phyloP scores from a whole-genome alignment of 2,888 invertebrate genomes.

The Sphinx pinastri region DNA sequence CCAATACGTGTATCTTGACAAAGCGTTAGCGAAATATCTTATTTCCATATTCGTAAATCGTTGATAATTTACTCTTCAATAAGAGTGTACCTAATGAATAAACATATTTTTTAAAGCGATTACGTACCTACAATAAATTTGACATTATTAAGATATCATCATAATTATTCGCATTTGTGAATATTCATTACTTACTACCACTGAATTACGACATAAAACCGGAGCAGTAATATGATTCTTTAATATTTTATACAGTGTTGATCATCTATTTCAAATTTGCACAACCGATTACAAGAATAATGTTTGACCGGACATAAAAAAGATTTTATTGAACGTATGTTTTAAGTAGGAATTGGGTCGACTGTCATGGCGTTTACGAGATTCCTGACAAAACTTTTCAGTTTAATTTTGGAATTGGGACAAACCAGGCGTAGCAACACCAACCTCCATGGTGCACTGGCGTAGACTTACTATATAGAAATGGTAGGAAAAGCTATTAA shows the following conservation, averaged over 20 bases:
- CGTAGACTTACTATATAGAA: background rate
- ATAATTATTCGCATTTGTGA: no score
- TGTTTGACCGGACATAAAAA: conserved; percentile 7
- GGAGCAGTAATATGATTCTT: no score
- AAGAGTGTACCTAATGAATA: background rate
- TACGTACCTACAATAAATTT: no score
- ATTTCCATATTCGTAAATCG: background rate
- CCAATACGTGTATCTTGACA: background rate
- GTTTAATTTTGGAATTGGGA: conserved; percentile 27
- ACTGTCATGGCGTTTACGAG: conserved; percentile 32
- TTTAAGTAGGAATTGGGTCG: conserved; percentile 36
- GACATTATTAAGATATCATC: no score
- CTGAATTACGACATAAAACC: no score
- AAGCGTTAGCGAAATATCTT: background rate
- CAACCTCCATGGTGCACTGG: background rate
- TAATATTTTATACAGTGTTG: background rate
- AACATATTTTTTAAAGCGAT: no score
- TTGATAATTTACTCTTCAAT: background rate
- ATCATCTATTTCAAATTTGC: background rate
- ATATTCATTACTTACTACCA: no score
- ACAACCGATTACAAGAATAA: conserved; percentile 1
- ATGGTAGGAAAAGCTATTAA: background rate
- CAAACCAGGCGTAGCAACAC: conserved; percentile 1
- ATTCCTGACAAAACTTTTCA: conserved; percentile 22
- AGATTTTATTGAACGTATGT: conserved; percentile 35